A percentile compares a stretch with the other conserved stretches of the same genome.
Conservation (phyloP, 2,113 vertebrate genomes). For the Probosciger aterrimus region DNA sequence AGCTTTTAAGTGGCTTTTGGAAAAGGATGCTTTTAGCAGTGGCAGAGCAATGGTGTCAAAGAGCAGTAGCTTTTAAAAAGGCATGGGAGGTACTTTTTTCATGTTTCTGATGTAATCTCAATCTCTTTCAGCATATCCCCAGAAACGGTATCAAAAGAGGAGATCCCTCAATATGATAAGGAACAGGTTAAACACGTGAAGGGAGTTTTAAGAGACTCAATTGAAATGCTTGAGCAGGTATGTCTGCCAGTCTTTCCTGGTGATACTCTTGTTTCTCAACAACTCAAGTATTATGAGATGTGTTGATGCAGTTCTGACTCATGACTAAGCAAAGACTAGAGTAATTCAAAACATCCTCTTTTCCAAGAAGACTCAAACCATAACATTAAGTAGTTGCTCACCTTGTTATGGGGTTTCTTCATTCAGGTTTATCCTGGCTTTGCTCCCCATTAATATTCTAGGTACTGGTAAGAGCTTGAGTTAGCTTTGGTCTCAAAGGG, state of each 20-base stretch:
- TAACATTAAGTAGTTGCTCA: neutral
- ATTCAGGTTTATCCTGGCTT: neutral
- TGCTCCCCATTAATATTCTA: neutral
- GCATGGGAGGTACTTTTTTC: neutral
- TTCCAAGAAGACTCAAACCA: neutral
- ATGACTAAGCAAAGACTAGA: neutral
- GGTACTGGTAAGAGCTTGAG: neutral
- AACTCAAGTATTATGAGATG: neutral
- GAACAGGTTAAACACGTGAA: constrained; percentile 76
- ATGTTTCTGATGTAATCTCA: neutral
- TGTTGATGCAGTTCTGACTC: neutral
- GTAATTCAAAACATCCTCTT: neutral
- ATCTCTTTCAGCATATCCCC: constrained; percentile 70
- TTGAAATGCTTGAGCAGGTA: constrained; percentile 91
- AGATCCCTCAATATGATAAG: constrained; percentile 46
- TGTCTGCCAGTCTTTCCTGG: neutral
- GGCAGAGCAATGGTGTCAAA: neutral
- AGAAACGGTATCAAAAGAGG: constrained; percentile 61
- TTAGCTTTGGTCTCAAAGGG: neutral
- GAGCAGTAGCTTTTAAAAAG: neutral
- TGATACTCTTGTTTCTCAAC: neutral
- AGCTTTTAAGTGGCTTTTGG: neutral
- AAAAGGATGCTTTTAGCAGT: neutral
- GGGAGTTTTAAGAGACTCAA: constrained; percentile 89
- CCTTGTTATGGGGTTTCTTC: neutral